phyloP scores from a whole-genome alignment of 1,140 invertebrate genomes.

The Drosophila paulistorum region DNA sequence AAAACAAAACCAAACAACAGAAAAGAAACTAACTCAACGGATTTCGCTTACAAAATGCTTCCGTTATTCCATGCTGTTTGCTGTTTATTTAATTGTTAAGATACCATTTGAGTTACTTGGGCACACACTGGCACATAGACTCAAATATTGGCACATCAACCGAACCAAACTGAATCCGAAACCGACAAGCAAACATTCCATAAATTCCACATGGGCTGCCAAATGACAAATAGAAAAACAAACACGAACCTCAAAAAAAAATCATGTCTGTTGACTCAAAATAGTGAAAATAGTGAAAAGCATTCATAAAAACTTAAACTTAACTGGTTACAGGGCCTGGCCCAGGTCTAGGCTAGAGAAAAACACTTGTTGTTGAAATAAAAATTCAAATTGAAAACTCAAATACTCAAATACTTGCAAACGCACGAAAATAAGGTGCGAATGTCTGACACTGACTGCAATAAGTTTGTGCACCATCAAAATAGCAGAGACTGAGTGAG shows the following conservation, averaged over 20 bases:
- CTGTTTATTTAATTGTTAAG: slow-evolving; percentile 15
- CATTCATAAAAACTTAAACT: slow-evolving; percentile 40
- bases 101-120: slow-evolving; percentile 8
- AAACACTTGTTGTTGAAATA: slow-evolving; percentile 1
- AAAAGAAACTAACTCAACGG: slow-evolving; percentile 16
- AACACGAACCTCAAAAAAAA: slow-evolving; percentile 14
- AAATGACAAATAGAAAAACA: slow-evolving; percentile 10
- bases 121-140: neutral
- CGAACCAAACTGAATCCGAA: slow-evolving; percentile 14
- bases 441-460: slow-evolving; percentile 25
- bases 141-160: neutral
- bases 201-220: slow-evolving; percentile 51
- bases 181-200: slow-evolving; percentile 29
- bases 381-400: slow-evolving; percentile 44
- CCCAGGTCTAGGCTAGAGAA: neutral
- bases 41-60: slow-evolving; percentile 35
- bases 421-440: slow-evolving; percentile 23
- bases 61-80: slow-evolving; percentile 30
- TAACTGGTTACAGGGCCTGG: slow-evolving; percentile 4
- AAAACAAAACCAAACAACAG: neutral
- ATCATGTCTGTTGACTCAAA: slow-evolving; percentile 25
- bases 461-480: slow-evolving; percentile 1
- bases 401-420: slow-evolving; percentile 38
- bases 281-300: slow-evolving; percentile 73
- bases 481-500: neutral